Evolutionary conservation across 1,140 invertebrate species (phyloP).

Genomic region (Littorina saxatilis): DNA sequence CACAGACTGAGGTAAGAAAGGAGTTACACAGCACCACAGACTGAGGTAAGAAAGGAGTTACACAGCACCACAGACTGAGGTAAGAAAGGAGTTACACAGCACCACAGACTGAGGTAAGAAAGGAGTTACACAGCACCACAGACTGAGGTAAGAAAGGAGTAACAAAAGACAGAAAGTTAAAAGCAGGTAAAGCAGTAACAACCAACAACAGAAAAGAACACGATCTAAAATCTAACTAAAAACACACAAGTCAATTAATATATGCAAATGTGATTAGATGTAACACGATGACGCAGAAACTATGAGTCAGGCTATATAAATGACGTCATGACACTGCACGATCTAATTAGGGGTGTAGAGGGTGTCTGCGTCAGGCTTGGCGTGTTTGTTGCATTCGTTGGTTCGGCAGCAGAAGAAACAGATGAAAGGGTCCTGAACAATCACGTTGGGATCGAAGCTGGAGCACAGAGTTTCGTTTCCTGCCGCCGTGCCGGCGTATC

Average conservation of each 20-base stretch:
- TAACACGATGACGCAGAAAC: not conserved
- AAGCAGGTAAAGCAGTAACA: not conserved
- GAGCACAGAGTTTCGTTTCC: not conserved
- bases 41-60: no score
- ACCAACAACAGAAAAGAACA: not conserved
- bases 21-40: no score
- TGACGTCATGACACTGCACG: not conserved
- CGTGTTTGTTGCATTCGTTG: not conserved
- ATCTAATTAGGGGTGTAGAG: not conserved
- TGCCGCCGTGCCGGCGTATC: not conserved
- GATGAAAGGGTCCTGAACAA: not conserved
- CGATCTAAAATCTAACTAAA: not conserved
- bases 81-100: no score
- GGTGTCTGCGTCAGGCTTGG: not conserved
- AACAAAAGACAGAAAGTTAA: no score
- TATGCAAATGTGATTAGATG: not conserved
- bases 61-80: no score
- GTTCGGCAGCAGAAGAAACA: not conserved
- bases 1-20: no score
- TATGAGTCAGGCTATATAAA: not conserved
- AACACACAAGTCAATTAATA: not conserved
- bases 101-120: no score
- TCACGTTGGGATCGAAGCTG: conserved; percentile 1
- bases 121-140: no score
- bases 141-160: no score